A percentile compares a stretch with the other conserved stretches of the same genome.
phyloP scores from a whole-genome alignment of 2,797 vertebrate genomes.

The Pteronotus mesoamericanus region DNA sequence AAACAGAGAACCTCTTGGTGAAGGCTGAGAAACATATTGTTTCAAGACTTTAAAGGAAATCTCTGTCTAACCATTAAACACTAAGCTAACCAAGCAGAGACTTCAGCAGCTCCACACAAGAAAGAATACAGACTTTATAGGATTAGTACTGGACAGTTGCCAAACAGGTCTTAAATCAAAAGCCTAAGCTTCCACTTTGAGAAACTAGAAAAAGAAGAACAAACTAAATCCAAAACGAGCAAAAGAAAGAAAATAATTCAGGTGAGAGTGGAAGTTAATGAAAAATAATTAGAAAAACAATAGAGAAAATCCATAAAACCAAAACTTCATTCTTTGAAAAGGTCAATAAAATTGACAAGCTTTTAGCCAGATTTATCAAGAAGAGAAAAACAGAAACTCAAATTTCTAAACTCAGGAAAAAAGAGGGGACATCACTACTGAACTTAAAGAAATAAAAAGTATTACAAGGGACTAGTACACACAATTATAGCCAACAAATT shows the following conservation, averaged over 20 bases:
- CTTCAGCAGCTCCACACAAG: neutral
- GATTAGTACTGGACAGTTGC: neutral
- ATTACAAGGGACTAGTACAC: neutral
- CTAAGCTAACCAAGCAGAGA: neutral
- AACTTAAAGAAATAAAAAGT: neutral
- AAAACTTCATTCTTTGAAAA: conserved; percentile 2
- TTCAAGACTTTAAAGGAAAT: neutral
- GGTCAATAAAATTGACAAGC: neutral
- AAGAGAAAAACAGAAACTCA: neutral
- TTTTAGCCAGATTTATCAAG: neutral
- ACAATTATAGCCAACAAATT: neutral
- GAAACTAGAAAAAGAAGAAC: neutral
- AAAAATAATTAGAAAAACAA: neutral
- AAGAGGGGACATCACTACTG: neutral
- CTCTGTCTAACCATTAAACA: neutral
- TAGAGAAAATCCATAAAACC: neutral
- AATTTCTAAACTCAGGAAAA: neutral
- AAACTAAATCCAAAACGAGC: neutral
- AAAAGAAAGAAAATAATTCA: conserved; percentile 4
- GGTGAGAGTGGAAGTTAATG: neutral
- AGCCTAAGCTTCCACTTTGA: neutral
- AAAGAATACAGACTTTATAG: neutral
- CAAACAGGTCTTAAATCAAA: neutral
- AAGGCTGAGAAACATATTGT: neutral
- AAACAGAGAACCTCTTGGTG: neutral